Conservation (phyloP, 2,888 invertebrate genomes). For the Linnaemya tessellans region DNA sequence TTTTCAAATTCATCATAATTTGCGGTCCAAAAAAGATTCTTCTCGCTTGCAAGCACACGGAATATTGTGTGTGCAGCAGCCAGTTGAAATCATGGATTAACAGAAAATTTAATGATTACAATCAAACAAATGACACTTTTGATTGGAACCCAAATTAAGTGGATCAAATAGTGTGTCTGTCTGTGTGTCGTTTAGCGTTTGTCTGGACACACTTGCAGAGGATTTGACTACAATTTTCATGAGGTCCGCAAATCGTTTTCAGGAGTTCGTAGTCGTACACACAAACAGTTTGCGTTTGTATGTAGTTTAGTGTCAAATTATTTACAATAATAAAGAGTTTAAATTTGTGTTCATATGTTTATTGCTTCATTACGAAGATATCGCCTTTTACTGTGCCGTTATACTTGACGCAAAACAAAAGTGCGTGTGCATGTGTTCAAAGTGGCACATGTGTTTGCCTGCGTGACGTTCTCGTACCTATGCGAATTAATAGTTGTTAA, state of each 20-base stretch:
- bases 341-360: conserved; percentile 62
- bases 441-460: too few relatives aligned
- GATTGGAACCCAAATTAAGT: neutral
- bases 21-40: conserved; percentile 33
- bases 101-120: conserved; percentile 42
- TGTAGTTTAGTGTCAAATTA: neutral
- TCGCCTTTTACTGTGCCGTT: conserved; percentile 1
- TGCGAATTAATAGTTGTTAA: too few relatives aligned
- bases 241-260: neutral
- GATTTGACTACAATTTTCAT: neutral
- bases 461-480: too few relatives aligned
- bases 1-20: conserved; percentile 60
- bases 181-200: neutral
- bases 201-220: neutral
- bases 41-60: neutral
- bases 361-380: conserved; percentile 12
- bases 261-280: too few relatives aligned
- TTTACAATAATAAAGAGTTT: conserved; percentile 41
- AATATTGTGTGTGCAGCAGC: neutral
- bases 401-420: neutral
- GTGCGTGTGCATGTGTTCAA: neutral
- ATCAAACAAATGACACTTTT: neutral
- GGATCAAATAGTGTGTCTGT: neutral
- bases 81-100: conserved; percentile 52
- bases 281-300: neutral